These are phyloP conservation scores for Acrobasis repandana DNA, from an alignment of 2,888 invertebrate genomes.

Conservation along the genomic window DNA sequence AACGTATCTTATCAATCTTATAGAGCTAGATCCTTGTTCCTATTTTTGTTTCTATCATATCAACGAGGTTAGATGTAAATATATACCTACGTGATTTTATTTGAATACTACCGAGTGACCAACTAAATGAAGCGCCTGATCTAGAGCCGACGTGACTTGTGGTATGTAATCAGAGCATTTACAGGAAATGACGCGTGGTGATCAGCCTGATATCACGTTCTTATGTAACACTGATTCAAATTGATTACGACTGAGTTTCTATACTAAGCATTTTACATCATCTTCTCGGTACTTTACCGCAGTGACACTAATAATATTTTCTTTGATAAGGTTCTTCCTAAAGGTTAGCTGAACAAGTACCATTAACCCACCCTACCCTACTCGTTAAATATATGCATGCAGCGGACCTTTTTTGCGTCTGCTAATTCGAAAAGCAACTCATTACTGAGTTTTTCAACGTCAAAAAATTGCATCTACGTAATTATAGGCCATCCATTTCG, in stretches of 20 bases:
- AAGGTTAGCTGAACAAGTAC: not conserved
- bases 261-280: slow-evolving; percentile 31
- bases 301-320: not conserved
- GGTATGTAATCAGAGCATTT: slow-evolving; percentile 21
- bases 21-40: slow-evolving; percentile 20
- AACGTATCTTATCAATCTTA: slow-evolving; percentile 47
- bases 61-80: slow-evolving; percentile 15
- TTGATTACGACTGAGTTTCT: slow-evolving; percentile 21
- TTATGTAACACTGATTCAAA: slow-evolving; percentile 33
- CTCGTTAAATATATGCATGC: not conserved
- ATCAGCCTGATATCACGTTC: slow-evolving; percentile 33
- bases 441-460: slow-evolving; percentile 38
- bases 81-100: slow-evolving; percentile 18
- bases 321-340: slow-evolving; percentile 10
- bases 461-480: slow-evolving; percentile 44
- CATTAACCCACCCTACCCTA: not conserved
- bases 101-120: not conserved
- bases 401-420: not conserved
- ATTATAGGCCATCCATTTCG: slow-evolving; percentile 46
- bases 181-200: slow-evolving; percentile 19
- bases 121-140: not conserved
- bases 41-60: slow-evolving; percentile 14
- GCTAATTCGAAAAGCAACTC: not conserved
- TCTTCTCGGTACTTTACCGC: slow-evolving; percentile 18
- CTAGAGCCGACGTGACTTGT: slow-evolving; percentile 28